A percentile compares a stretch with the other conserved stretches of the same genome.
These are phyloP conservation scores for Hoplostethus mediterraneus DNA, from an alignment of 2,797 vertebrate species.

Conservation along the genomic window DNA sequence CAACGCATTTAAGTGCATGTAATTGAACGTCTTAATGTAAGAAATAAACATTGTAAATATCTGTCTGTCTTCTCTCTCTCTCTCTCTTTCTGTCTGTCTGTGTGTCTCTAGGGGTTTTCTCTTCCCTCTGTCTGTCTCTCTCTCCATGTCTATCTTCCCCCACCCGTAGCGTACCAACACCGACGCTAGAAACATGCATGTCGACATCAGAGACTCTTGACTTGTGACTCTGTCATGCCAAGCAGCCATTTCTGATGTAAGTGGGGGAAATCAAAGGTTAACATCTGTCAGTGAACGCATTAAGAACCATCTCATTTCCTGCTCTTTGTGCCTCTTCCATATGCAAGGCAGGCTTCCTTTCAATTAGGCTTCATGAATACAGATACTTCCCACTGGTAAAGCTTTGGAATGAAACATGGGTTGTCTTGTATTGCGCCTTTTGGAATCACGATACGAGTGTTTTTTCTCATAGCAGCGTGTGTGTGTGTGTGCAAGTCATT, in stretches of 20 bases:
- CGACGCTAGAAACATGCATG: constrained; percentile 6
- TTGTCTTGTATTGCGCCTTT: constrained; percentile 41
- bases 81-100: neutral
- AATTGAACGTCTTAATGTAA: too few species aligned
- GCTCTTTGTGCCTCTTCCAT: constrained; percentile 68
- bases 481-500: neutral
- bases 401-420: constrained; percentile 43
- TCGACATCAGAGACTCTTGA: constrained; percentile 68
- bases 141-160: constrained; percentile 37
- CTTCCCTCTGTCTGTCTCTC: neutral
- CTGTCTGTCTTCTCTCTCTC: constrained; percentile 25
- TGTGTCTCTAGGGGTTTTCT: constrained; percentile 42
- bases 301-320: constrained; percentile 73
- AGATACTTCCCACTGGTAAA: constrained; percentile 40
- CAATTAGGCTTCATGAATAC: constrained; percentile 75
- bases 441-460: constrained; percentile 21
- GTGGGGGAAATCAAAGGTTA: constrained; percentile 80
- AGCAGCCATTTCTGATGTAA: constrained; percentile 76
- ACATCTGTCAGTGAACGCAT: constrained; percentile 71
- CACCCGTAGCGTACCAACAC: constrained; percentile 14
- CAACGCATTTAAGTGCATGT: neutral
- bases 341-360: constrained; percentile 70
- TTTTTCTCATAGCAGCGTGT: constrained; percentile 15
- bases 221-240: constrained; percentile 72
- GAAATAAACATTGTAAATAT: neutral